These are phyloP conservation scores for Phortica magna DNA, from an alignment of 2,888 invertebrate genomes.

Conservation along the genomic window DNA sequence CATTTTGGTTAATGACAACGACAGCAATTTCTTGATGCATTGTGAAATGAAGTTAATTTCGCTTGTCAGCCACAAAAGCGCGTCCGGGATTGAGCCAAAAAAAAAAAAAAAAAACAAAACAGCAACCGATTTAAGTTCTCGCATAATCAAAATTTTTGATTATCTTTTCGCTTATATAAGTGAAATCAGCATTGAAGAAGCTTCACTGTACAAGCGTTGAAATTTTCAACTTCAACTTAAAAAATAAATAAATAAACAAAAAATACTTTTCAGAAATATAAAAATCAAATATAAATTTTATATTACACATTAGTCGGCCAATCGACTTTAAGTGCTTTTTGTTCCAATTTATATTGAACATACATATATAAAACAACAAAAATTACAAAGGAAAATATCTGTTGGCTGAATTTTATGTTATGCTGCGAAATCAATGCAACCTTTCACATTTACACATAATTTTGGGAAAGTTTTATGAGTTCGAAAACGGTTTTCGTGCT, in stretches of 20 bases:
- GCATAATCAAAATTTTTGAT: conserved; percentile 35
- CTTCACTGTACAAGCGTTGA: no score
- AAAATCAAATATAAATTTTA: no score
- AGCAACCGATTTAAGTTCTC: conserved; percentile 28
- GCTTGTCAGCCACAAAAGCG: conserved; percentile 43
- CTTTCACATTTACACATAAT: conserved; percentile 67
- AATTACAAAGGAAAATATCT: no score
- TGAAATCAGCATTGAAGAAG: no score
- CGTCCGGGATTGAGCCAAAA: conserved; percentile 39
- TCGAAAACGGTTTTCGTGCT: conserved; percentile 50
- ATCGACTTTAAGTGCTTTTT: no score
- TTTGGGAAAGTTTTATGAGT: conserved; percentile 58
- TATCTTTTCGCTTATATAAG: conserved; percentile 13
- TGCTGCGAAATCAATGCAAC: conserved; percentile 44
- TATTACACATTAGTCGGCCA: no score
- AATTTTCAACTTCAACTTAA: no score
- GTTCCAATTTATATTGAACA: no score
- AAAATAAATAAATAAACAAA: no score
- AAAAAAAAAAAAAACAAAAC: conserved; percentile 26
- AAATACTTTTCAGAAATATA: no score
- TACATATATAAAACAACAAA: no score
- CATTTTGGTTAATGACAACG: conserved; percentile 24
- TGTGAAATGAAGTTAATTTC: conserved; percentile 68
- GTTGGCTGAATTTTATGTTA: conserved; percentile 5
- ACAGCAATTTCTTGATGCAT: conserved; percentile 52